Evolutionary conservation across 2,113 vertebrate species (phyloP), one percentile per base, ranked within the genome.

Genomic region (Cygnus atratus): DNA sequence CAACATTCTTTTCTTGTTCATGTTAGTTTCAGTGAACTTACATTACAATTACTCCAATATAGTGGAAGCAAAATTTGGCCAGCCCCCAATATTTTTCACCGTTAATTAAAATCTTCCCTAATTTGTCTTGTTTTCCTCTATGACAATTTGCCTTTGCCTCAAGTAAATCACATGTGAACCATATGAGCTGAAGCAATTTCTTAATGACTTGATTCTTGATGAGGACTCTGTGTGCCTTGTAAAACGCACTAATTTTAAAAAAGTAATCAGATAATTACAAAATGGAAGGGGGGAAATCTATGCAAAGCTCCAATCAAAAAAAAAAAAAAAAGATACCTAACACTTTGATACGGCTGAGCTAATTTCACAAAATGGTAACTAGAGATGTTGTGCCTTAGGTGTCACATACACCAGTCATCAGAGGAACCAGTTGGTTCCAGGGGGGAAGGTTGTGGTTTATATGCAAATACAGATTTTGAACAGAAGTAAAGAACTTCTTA

Each of bases 121-220:
- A 94, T 79, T 83, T 90, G 39, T 92, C 93, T 92, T 90, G 43
- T 87, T 96, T 96, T 87, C 35, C 21, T 76, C 54, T 87, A 18
- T 43, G 70, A 86, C 77, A 88, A 91, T 90, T 95, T 63, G 25
- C 66, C 86, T 96, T 90, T 92, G 65, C 73, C 74, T 95, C 70
- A 68, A 24, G 73, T 88, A 90, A 95, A 92, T 66, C 54, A 33
- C 18, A 94, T 8, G 25, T 88, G 80, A 94, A 76, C 76, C 33
- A 44, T 22, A 90, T 0, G 5, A 90, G 72, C 72, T 65, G 43
- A 92, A 96, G 85, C 61, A 84, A 73, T 93, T 90, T 86, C 81
- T 87, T 96, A 93, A 93, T 88, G n/a, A 95, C 67, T 91, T 91
- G 92, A 83, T 94, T 94, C 82, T 91, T 92, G 95, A 96, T 95